Evolutionary conservation across 2,888 invertebrate species (phyloP).

Genomic region (Nowickia ferox): DNA sequence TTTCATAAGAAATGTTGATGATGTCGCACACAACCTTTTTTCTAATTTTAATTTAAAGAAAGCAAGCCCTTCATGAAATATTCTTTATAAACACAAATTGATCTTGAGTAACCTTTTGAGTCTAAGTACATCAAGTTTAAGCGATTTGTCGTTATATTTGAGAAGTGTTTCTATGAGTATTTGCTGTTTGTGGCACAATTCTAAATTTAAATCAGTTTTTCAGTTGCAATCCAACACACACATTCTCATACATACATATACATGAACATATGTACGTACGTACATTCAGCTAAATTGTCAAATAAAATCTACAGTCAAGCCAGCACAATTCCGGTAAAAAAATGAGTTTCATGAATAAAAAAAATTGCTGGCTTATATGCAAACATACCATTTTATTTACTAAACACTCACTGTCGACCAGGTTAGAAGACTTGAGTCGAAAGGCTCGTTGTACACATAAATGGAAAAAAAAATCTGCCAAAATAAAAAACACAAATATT

Average conservation of each 20-base stretch:
- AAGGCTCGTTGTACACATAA: neutral
- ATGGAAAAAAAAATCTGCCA: neutral
- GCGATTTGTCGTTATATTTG: neutral
- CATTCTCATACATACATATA: neutral
- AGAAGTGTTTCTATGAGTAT: neutral
- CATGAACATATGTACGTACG: neutral
- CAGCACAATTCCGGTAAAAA: neutral
- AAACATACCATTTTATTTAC: neutral
- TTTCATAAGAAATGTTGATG: too few species aligned
- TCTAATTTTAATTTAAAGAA: too few species aligned
- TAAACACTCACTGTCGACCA: neutral
- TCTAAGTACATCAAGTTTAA: too few species aligned
- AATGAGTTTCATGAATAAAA: neutral
- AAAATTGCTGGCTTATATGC: neutral
- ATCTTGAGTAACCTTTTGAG: conserved; percentile 27
- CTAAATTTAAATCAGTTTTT: conserved; percentile 19
- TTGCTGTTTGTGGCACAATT: conserved; percentile 32
- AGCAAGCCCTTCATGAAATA: too few species aligned
- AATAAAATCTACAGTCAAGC: neutral
- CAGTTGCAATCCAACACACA: neutral
- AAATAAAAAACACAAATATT: neutral
- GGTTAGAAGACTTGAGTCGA: conserved; percentile 13
- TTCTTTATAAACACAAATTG: conserved; percentile 8
- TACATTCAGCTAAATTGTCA: neutral
- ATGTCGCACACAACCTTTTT: neutral